Base-by-base conservation (phyloP, 2,797 vertebrate species). In the Odontamblyopus rebecca region DNA sequence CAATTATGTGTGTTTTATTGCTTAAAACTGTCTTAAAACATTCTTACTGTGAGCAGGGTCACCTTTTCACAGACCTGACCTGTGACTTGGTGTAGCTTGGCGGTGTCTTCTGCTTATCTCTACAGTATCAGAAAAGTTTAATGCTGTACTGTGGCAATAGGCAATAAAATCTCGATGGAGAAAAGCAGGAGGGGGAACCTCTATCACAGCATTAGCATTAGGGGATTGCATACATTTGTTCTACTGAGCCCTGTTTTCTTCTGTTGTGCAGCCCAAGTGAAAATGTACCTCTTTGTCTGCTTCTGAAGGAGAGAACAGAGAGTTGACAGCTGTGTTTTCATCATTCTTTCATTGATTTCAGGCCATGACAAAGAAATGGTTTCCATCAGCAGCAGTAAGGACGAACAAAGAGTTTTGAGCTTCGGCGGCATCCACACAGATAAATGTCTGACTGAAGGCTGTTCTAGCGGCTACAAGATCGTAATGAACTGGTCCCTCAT, bases 391-490 rank as follows among this genome's bases (percentile, higher is more conserved):
- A 68, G 75, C 70, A 82, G 86, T 87, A 68, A 87, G 82, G 86
- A 84, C 74, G 70, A 88, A 92, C 90, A 93, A 92, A 93, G 89
- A 81, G 84, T 91, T 90, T 86, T 84, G 81, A 79, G 79, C 79
- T 57, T 63, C 16, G 61, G 75, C 69, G 82, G 67, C 81, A 73
- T 79, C 30, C 70, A 76, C 76, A 75, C 69, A 93, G 92, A 93
- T 90, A 89, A 91, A 93, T 91, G 91, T 86, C 85, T 87, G 88
- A 91, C 91, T 86, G 86, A 91, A 87, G 91, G 89, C 92, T 82
- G 85, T 88, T 89, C 89, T 89, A 87, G 74, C 70, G 68, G 84
- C 83, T 80, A 73, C 75, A 80, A 74, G 82, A 86, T 88, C 87
- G 82, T 91, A 91, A 92, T 89, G 89, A 88, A 92, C 83, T 89